Base-by-base conservation (phyloP, 2,797 vertebrate genomes). In the Acipenser ruthenus region DNA sequence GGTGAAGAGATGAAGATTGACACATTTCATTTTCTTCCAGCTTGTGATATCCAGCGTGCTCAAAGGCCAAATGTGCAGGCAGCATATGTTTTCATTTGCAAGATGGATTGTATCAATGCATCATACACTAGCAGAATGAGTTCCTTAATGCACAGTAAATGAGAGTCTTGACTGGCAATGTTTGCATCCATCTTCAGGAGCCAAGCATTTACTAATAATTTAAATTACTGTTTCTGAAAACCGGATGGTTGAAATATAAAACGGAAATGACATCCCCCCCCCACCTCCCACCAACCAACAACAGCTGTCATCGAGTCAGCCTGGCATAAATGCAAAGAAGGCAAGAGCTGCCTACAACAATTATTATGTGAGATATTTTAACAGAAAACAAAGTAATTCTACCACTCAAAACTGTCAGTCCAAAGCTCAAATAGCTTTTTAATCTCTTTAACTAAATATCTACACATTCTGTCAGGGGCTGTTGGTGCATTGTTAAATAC, bases 11-110 rank as follows among this genome's bases (percentile, higher is more conserved):
- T 80, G 72, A 82, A 77, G 76, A 80, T 67, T 15, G 76, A 65
- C 72, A 82, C 77, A 68, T 76, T 77, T 79, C 66, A 79, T 77
- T 78, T 77, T 74, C 66, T 73, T 75, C 62, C n/a, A 9, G 53
- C 11, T 66, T 4, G 70, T 68, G 23, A 62, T 66, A 71, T 72
- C 70, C 69, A 70, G 61, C 76, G 56, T 61, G 59, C 65, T 74
- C 70, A 74, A 71, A 63, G 75, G 70, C 52, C 18, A 74, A 74
- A 67, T 71, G 70, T 77, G 82, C 73, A 73, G 70, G 70, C 51
- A 49, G 9, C 23, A 72, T 59, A 75, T 69, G 72, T 76, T 80
- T 82, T 73, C 68, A 77, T 82, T 83, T 79, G 68, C 64, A 59
- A 75, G 60, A 79, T 74, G 77, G 77, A 81, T 76, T 78, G 72